Conservation (phyloP, 2,113 vertebrate species). For the Microtus ochrogaster region DNA sequence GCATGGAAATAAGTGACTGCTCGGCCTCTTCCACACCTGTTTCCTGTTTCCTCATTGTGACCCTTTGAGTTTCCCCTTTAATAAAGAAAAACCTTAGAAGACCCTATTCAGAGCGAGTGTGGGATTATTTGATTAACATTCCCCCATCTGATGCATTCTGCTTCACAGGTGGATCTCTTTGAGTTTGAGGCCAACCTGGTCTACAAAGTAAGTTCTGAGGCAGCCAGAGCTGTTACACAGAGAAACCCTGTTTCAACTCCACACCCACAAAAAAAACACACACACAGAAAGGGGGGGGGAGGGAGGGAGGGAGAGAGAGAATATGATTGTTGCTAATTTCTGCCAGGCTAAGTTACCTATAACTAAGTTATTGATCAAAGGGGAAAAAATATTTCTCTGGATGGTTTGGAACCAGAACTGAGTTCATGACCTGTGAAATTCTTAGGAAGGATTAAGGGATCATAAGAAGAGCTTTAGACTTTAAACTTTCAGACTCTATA, state of each 20-base stretch:
- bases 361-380: background rate
- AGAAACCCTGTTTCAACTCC: background rate
- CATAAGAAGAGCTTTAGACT: conserved; percentile 37
- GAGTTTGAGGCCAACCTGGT: background rate
- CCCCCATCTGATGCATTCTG: no score
- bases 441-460: background rate
- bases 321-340: background rate
- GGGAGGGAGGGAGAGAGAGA: no score
- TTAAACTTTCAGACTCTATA: conserved; percentile 10
- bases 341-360: background rate
- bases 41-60: no score
- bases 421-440: background rate
- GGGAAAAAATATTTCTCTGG: background rate
- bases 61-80: no score
- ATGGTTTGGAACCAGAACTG: conserved; percentile 27
- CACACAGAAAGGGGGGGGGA: rapidly evolving
- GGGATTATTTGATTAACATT: no score
- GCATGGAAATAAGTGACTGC: no score
- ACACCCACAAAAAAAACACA: no score
- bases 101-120: no score
- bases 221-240: background rate
- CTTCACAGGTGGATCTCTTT: background rate
- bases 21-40: no score
- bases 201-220: background rate
- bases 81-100: no score